Percentiles rank a stretch among this genome's conserved stretches.
Conservation (phyloP, 23 tunicate genomes). For the Halocynthia roretzi region DNA sequence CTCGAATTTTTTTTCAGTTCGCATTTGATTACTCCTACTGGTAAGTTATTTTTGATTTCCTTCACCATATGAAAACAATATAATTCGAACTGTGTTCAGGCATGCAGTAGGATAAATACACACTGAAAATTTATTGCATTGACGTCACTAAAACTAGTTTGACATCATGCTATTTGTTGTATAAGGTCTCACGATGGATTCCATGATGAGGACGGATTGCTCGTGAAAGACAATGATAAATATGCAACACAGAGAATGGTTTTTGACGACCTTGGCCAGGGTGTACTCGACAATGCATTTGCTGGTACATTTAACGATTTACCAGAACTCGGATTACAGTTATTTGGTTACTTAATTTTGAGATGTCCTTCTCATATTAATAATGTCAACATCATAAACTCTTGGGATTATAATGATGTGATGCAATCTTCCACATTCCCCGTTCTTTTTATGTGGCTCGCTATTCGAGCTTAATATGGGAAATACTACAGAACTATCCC, state of each 20-base stretch:
- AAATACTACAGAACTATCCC: too few relatives aligned
- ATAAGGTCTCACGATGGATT: conserved; percentile 95
- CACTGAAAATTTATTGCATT: not conserved
- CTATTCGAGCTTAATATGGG: too few relatives aligned
- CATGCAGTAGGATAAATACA: not conserved
- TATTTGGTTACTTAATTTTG: not conserved
- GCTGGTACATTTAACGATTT: conserved; percentile 52
- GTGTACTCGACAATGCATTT: conserved; percentile 96
- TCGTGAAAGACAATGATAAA: conserved; percentile 37
- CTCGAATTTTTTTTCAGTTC: conserved; percentile 49
- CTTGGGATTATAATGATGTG: not conserved
- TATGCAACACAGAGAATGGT: conserved; percentile 90
- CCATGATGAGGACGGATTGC: conserved; percentile 74
- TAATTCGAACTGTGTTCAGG: not conserved
- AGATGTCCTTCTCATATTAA: not conserved
- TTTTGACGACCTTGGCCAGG: conserved; percentile 95
- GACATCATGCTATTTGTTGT: not conserved
- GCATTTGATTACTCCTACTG: conserved; percentile 92
- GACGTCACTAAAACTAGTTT: not conserved
- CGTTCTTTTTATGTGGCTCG: not conserved
- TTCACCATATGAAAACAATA: not conserved
- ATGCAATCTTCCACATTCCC: not conserved
- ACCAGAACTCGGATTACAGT: not conserved
- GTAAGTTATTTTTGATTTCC: conserved; percentile 32
- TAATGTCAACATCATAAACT: not conserved